Percentiles rank a stretch among this genome's conserved stretches.
phyloP scores from a whole-genome alignment of 2,888 invertebrate species.

The Polymixis lichenea region DNA sequence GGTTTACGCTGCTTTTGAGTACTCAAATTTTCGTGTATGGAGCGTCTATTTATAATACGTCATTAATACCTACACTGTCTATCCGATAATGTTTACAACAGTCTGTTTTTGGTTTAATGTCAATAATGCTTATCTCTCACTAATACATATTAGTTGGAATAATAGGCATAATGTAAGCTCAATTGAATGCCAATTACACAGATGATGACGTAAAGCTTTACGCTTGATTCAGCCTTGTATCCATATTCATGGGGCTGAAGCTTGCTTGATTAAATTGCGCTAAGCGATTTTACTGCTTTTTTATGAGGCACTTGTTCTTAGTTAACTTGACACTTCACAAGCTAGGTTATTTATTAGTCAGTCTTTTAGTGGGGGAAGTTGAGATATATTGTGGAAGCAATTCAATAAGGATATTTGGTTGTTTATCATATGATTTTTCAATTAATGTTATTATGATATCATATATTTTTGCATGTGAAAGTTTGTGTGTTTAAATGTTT shows the following conservation, averaged over 20 bases:
- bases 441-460: too few relatives aligned
- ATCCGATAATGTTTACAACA: neutral
- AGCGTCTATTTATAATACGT: too few relatives aligned
- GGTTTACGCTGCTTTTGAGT: too few relatives aligned
- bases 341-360: slow-evolving; percentile 17
- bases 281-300: slow-evolving; percentile 49
- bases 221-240: slow-evolving; percentile 29
- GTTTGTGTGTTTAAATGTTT: too few relatives aligned
- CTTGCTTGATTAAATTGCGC: slow-evolving; percentile 46
- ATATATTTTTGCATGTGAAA: too few relatives aligned
- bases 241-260: slow-evolving; percentile 34
- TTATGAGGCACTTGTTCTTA: slow-evolving; percentile 48
- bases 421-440: neutral
- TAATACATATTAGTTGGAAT: neutral
- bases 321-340: slow-evolving; percentile 24
- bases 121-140: slow-evolving; percentile 4
- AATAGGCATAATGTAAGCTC: slow-evolving; percentile 16
- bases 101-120: neutral
- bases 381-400: neutral
- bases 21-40: too few relatives aligned
- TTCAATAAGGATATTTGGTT: neutral
- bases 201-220: slow-evolving; percentile 26
- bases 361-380: slow-evolving; percentile 3
- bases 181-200: slow-evolving; percentile 30
- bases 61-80: neutral